Base-by-base conservation (phyloP, 2,888 invertebrate genomes). In the Chrysolina haemoptera region DNA sequence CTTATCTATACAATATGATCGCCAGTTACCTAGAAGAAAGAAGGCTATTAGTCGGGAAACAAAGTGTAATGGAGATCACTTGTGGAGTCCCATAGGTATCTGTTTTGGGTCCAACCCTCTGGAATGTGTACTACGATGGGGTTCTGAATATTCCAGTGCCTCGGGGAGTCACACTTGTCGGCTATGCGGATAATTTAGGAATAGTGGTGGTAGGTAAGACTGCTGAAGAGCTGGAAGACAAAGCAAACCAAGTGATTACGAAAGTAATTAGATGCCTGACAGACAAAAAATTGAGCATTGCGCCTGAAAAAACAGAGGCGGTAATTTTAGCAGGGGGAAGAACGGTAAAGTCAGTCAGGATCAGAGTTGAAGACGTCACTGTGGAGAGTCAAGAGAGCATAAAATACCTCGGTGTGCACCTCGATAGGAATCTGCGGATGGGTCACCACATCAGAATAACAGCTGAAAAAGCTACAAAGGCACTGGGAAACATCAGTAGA, bases 11-110 rank as follows among this genome's bases (percentile, higher is more conserved):
- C 5, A 63, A 73, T 11, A 68, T 77, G 18, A 68, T 78, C 6
- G 70, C 63, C n/a, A 59, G 69, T 22, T 76, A 75, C 67, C 55
- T 75, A 1, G 62, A 63, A 12, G 46, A 77, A n/a, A 63, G 71
- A 12, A n/a, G n/a, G n/a, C n/a, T n/a, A n/a, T 1, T 12, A 12
- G 41, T 12, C 12, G 50, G n/a, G 16, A 35, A 8, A n/a, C 11
- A 63, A 16, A 40, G 62, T 14, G 46, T n/a, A 41, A 64, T 64
- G 53, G 43, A 62, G 18, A 70, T 66, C 1, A 48, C 69, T 14
- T 68, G 69, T 62, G 69, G 73, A 27, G 73, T 73, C n/a, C 69
- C 73, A 16, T 65, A 69, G 48, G 73, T 65, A 35, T 69, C 72
- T 14, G 72, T 72, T 43, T n/a, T n/a, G n/a, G n/a, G n/a, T n/a